Evolutionary conservation across 2,888 invertebrate genomes (phyloP).

Genomic region (Neria commutata): DNA sequence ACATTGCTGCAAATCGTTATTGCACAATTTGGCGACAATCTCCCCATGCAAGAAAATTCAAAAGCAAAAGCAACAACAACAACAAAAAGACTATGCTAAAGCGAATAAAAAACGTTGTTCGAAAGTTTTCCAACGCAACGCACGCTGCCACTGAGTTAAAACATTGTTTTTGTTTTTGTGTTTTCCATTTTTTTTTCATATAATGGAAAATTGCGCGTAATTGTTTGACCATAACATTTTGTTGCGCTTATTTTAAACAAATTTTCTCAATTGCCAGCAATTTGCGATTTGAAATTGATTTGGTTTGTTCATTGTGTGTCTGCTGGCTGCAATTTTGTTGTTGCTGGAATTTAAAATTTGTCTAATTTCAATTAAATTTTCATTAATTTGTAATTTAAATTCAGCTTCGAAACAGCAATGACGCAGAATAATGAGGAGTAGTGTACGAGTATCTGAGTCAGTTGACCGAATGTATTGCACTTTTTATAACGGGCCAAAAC

Average conservation of each 20-base stretch:
- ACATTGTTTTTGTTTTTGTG: conserved; percentile 2
- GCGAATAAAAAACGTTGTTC: no score
- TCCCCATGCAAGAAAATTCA: no score
- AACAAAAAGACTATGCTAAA: no score
- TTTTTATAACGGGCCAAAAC: no score
- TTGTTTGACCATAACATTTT: conserved; percentile 6
- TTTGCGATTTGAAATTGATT: not conserved
- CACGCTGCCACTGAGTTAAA: not conserved
- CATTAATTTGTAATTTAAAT: no score
- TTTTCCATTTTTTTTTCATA: not conserved
- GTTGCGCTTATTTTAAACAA: conserved; percentile 4
- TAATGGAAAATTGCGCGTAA: not conserved
- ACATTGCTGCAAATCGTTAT: conserved; percentile 58
- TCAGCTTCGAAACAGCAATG: no score
- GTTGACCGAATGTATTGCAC: no score
- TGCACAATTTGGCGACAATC: conserved; percentile 45
- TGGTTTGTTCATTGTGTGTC: not conserved
- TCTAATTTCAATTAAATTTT: no score
- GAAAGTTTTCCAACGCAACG: conserved; percentile 11
- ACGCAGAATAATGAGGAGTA: no score
- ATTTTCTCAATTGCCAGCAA: conserved; percentile 1
- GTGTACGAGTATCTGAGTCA: no score
- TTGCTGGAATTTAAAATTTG: no score
- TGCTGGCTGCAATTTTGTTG: not conserved
- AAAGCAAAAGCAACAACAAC: not conserved